Evolutionary conservation across 2,888 invertebrate species (phyloP), one percentile per base, ranked within the genome.

Genomic region (Graphium colonna): DNA sequence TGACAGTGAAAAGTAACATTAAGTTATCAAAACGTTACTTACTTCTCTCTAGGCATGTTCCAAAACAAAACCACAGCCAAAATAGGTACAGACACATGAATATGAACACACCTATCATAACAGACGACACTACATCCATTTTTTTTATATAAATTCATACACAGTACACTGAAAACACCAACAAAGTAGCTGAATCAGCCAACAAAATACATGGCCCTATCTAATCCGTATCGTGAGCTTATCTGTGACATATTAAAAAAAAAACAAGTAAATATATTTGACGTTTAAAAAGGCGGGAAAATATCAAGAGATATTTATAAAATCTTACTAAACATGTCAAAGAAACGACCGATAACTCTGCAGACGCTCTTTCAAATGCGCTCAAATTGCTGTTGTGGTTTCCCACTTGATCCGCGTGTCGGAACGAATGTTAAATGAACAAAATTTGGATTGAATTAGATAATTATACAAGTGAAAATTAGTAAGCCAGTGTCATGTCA

Each of bases 1-100:
- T n/a, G n/a, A n/a, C n/a, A n/a, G n/a, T n/a, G n/a, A n/a, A n/a
- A n/a, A n/a, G n/a, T n/a, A n/a, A n/a, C n/a, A n/a, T n/a, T n/a
- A n/a, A 41, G 9, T 39, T 46, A 42, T 42, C 46, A 40, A 42
- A 55, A 40, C 31, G 46, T 21, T 45, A 84, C 87, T 87, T 69
- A 88, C 87, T 60, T 58, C 62, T 73, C 12, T 66, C 66, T 0
- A 76, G 61, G 48, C 73, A 82, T 28, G 64, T 68, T 0, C 85
- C 83, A 39, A 88, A 85, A 62, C 87, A 88, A 53, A 86, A 88
- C 86, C 89, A 88, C 64, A 82, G 55, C 85, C 88, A 88, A 60
- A 87, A 74, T 47, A 82, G 68, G 68, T 73, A 78, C 0, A 82
- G 42, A 46, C 72, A 75, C 86, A 85, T 83, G 46, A 77, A 72